Evolutionary conservation across 2,797 vertebrate species (phyloP).

Genomic region (Amphiprion clarkii): DNA sequence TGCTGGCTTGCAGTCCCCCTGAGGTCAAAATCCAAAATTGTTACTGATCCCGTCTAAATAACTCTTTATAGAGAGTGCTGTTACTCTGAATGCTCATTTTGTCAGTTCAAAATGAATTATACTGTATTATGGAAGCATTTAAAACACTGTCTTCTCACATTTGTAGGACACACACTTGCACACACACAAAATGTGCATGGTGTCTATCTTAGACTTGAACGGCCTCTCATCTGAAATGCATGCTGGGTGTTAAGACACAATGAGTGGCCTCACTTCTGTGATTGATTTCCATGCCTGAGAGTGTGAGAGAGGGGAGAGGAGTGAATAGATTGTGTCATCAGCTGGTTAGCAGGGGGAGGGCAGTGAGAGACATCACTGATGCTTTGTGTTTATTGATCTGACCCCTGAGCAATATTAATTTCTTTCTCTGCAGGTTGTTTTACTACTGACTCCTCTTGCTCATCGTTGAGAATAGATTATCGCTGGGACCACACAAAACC

Average conservation of each 20-base stretch:
- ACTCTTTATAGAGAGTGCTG: slow-evolving; percentile 12
- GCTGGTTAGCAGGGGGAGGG: slow-evolving; percentile 26
- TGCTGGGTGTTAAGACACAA: slow-evolving; percentile 24
- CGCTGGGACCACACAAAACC: slow-evolving; percentile 21
- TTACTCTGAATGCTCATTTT: slow-evolving; percentile 20
- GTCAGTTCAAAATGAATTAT: slow-evolving; percentile 30
- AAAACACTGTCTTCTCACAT: slow-evolving; percentile 7
- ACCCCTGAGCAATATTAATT: slow-evolving; percentile 53
- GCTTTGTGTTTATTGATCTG: slow-evolving; percentile 56
- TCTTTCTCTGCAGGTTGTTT: slow-evolving; percentile 20
- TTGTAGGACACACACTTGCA: too few species aligned
- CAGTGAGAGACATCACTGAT: slow-evolving; percentile 32
- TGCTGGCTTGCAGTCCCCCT: slow-evolving; percentile 3
- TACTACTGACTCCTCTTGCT: slow-evolving; percentile 26
- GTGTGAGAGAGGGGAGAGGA: slow-evolving; percentile 8
- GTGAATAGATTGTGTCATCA: slow-evolving; percentile 54
- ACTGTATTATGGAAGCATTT: not conserved
- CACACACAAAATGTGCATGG: not conserved
- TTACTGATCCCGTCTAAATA: slow-evolving; percentile 40
- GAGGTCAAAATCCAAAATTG: slow-evolving; percentile 31
- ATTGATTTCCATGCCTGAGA: slow-evolving; percentile 49
- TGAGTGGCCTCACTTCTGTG: slow-evolving; percentile 26
- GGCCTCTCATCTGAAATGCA: slow-evolving; percentile 17
- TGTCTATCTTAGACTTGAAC: not conserved
- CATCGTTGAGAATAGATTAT: slow-evolving; percentile 50